Percentiles rank a stretch among this genome's conserved stretches.
These are phyloP conservation scores for Apodemia duryi DNA, from an alignment of 2,888 invertebrate species.

Conservation along the genomic window DNA sequence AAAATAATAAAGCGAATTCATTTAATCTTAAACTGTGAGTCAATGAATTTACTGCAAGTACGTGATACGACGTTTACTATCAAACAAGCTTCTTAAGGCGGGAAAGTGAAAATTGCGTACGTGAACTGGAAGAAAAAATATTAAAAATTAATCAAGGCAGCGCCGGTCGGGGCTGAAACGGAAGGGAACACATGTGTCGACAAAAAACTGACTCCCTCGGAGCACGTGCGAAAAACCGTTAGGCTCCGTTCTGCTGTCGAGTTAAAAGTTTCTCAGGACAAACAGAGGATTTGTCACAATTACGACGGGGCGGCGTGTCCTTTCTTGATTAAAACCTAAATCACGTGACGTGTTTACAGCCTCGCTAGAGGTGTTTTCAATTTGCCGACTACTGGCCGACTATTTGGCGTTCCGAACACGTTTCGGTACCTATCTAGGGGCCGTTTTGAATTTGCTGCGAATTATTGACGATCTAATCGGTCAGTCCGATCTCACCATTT, in stretches of 20 bases:
- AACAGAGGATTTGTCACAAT: conserved; percentile 80
- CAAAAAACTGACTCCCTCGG: conserved; percentile 71
- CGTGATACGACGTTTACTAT: conserved; percentile 38
- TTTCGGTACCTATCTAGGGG: conserved; percentile 70
- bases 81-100: conserved; percentile 51
- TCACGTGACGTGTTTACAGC: conserved; percentile 80
- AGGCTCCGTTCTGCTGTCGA: conserved; percentile 64
- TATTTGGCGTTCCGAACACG: conserved; percentile 77
- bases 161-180: conserved; percentile 41
- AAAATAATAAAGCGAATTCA: conserved; percentile 46
- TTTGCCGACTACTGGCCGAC: conserved; percentile 71
- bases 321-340: conserved; percentile 80
- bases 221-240: conserved; percentile 75
- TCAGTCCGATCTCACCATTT: conserved; percentile 49
- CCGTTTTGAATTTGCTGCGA: conserved; percentile 76
- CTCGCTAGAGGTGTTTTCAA: conserved; percentile 77
- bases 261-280: conserved; percentile 78
- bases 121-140: conserved; percentile 78
- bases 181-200: conserved; percentile 74
- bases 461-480: conserved; percentile 76
- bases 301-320: conserved; percentile 73
- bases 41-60: conserved; percentile 46
- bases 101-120: conserved; percentile 78
- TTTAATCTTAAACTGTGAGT: conserved; percentile 38
- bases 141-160: conserved; percentile 76